Evolutionary conservation across 2,888 invertebrate genomes (phyloP).

Genomic region (Scaeva pyrastri): DNA sequence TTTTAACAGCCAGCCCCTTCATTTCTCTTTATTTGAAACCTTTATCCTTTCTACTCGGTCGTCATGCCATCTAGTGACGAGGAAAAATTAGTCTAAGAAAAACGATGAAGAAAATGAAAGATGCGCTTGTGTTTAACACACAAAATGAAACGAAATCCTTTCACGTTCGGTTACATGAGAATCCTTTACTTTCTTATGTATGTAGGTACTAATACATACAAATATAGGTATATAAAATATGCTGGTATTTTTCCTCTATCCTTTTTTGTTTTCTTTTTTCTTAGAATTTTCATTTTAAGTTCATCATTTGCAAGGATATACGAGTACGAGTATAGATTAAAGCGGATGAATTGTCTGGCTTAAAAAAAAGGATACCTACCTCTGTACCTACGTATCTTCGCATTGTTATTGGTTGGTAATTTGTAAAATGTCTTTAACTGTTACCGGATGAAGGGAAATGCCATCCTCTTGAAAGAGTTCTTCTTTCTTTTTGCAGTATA

Average conservation of each 20-base stretch:
- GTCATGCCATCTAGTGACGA: conserved; percentile 68
- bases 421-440: conserved; percentile 73
- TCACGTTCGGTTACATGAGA: conserved; percentile 72
- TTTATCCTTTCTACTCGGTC: conserved; percentile 38
- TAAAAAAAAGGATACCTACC: conserved; percentile 40
- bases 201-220: conserved; percentile 8
- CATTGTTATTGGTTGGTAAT: conserved; percentile 75
- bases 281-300: conserved; percentile 20
- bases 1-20: background rate
- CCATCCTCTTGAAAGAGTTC: conserved; percentile 35
- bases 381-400: conserved; percentile 19
- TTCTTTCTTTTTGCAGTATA: conserved; percentile 8
- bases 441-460: conserved; percentile 14
- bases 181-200: conserved; percentile 44
- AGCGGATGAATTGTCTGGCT: conserved; percentile 56
- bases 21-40: conserved; percentile 13
- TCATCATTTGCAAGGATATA: conserved; percentile 58
- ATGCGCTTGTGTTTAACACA: conserved; percentile 75
- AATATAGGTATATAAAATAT: background rate
- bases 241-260: background rate
- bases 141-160: conserved; percentile 75
- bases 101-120: conserved; percentile 75
- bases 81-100: conserved; percentile 75
- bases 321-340: conserved; percentile 63
- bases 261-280: background rate